Percentiles rank a stretch among this genome's conserved stretches.
These are phyloP conservation scores for Crocallis elinguaria DNA, from an alignment of 2,888 invertebrate species.

Conservation along the genomic window DNA sequence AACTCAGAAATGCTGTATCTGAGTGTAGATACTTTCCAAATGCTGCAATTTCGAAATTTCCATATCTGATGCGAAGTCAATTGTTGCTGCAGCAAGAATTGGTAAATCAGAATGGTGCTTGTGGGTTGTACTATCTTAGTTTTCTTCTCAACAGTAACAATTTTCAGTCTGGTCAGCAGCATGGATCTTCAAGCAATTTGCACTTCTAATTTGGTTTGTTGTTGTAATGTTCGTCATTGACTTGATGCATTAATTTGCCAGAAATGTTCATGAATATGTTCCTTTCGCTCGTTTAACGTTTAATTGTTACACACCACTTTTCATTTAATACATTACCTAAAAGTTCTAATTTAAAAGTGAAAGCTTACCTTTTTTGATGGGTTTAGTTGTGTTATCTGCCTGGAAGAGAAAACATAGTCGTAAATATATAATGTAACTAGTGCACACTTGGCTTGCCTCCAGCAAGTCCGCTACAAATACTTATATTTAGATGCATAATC, in stretches of 20 bases:
- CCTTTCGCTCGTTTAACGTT: not conserved
- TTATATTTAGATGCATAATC: slow-evolving; percentile 39
- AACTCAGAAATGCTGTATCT: slow-evolving; percentile 22
- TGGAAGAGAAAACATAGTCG: slow-evolving; percentile 60
- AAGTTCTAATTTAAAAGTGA: slow-evolving; percentile 5
- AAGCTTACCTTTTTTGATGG: slow-evolving; percentile 80
- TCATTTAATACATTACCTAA: slow-evolving; percentile 13
- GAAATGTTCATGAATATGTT: not conserved
- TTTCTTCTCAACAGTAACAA: slow-evolving; percentile 21
- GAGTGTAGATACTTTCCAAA: slow-evolving; percentile 33
- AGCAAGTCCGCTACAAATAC: slow-evolving; percentile 40
- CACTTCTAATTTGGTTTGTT: slow-evolving; percentile 13
- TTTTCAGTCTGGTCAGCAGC: slow-evolving; percentile 4
- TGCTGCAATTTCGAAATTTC: slow-evolving; percentile 34
- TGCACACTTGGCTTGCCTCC: slow-evolving; percentile 51
- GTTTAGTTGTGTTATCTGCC: slow-evolving; percentile 85
- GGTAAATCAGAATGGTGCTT: slow-evolving; percentile 6
- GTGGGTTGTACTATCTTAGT: slow-evolving; percentile 34
- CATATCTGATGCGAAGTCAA: slow-evolving; percentile 30
- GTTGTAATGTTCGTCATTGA: slow-evolving; percentile 10
- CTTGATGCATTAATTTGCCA: slow-evolving; percentile 1
- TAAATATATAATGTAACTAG: slow-evolving; percentile 31
- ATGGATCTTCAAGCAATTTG: slow-evolving; percentile 21
- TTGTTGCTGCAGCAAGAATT: slow-evolving; percentile 25
- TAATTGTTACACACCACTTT: slow-evolving; percentile 6